These are phyloP conservation scores for Tragelaphus scriptus DNA, from an alignment of 2,113 vertebrate species.

Conservation along the genomic window DNA sequence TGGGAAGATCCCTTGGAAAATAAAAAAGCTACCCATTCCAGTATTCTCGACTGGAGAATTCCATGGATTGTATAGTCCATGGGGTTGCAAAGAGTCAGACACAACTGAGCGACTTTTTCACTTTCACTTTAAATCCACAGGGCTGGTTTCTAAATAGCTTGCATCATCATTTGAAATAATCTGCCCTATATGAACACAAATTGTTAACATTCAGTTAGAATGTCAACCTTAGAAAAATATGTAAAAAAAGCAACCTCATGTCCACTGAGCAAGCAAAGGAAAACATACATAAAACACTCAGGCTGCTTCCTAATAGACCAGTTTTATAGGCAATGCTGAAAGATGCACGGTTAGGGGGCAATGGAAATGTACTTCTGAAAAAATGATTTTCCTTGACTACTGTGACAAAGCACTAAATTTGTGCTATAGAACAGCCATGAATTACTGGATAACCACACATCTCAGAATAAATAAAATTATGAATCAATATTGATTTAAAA, in stretches of 20 bases:
- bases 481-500: constrained; percentile 54
- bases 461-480: constrained; percentile 59
- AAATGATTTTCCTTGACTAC: constrained; percentile 43
- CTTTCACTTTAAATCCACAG: background rate
- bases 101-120: rapidly evolving
- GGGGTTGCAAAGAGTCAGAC: background rate
- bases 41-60: background rate
- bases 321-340: constrained; percentile 41
- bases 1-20: background rate
- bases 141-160: background rate
- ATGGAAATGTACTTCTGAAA: constrained; percentile 18
- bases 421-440: background rate
- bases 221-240: background rate
- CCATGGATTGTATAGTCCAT: background rate
- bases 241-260: background rate
- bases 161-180: background rate
- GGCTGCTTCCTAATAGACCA: background rate
- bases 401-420: constrained; percentile 44
- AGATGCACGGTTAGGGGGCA: background rate
- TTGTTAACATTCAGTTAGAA: background rate
- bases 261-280: background rate
- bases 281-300: background rate
- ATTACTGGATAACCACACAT: constrained; percentile 47
- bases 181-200: background rate
- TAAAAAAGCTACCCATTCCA: background rate